Percentiles rank a stretch among this genome's conserved stretches.
These are phyloP conservation scores for Mus musculus DNA, from an alignment of 2,113 vertebrate genomes.

Conservation along the genomic window GRCm39 chr12:92827501-92828000, in stretches of 20 bases:
- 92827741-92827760: neutral
- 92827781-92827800: neutral
- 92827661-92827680: neutral
- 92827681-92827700: neutral
- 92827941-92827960: conserved; percentile 3
- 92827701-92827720: neutral
- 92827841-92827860: neutral
- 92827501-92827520: neutral
- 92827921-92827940: neutral
- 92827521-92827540: neutral
- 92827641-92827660: neutral
- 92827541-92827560: neutral
- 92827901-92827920: neutral
- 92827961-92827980: neutral
- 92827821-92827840: neutral
- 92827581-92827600: neutral
- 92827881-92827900: neutral
- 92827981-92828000: neutral
- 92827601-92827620: neutral
- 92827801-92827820: neutral
- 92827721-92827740: neutral
- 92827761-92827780: neutral
- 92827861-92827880: neutral
- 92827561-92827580: neutral
- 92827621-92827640: neutral